Conservation (phyloP, 92 coral and sea anemone genomes). For the Epizoanthus stellaris region DNA sequence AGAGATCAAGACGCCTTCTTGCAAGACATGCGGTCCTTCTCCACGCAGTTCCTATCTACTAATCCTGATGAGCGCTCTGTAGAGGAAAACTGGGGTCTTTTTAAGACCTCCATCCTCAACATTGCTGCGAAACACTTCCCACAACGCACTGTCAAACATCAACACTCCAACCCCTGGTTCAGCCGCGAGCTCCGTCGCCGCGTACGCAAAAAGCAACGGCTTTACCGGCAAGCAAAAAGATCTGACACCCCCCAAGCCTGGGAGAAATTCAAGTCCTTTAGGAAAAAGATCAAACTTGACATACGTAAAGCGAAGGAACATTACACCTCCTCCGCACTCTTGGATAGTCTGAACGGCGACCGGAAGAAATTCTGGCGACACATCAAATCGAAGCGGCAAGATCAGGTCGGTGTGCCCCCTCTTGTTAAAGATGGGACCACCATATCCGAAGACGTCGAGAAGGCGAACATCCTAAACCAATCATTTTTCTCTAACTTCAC, state of each 20-base stretch:
- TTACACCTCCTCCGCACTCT: background rate
- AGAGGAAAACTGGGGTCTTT: conserved; percentile 3
- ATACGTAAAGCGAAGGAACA: conserved; percentile 13
- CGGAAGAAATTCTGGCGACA: background rate
- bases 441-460: background rate
- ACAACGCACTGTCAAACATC: background rate
- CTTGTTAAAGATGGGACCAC: background rate
- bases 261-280: conserved; percentile 2
- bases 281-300: conserved; percentile 14
- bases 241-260: conserved; percentile 13
- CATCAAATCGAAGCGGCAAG: background rate
- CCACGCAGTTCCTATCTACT: background rate
- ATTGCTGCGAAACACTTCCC: conserved; percentile 10
- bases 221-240: background rate
- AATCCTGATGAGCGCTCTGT: background rate
- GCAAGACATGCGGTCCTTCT: conserved; percentile 2
- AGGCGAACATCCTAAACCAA: conserved; percentile 1
- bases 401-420: background rate
- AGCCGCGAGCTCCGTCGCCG: conserved; percentile 3
- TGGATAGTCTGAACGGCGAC: background rate
- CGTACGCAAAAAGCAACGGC: background rate
- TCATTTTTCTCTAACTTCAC: background rate
- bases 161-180: conserved; percentile 13
- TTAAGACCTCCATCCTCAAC: conserved; percentile 9
- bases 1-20: conserved; percentile 3